Conservation (phyloP, 2,797 vertebrate genomes). For the Sarcoramphus papa region DNA sequence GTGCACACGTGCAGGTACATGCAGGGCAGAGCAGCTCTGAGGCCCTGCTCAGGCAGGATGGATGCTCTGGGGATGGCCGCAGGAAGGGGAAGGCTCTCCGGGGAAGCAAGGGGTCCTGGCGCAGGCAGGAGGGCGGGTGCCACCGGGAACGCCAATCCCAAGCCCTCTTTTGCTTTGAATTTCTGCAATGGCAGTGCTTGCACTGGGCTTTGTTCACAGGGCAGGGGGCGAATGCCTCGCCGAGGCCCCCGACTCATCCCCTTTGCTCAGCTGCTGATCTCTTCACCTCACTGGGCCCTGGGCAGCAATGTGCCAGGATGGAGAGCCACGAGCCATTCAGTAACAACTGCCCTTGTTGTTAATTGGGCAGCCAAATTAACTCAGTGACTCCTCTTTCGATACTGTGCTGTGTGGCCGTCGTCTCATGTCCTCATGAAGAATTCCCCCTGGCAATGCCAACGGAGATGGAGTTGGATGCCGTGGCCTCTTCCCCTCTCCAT, state of each 20-base stretch:
- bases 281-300: not conserved
- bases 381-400: not conserved
- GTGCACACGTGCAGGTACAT: fast-evolving
- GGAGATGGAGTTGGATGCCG: not conserved
- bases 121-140: fast-evolving
- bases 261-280: not conserved
- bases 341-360: not conserved
- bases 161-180: not conserved
- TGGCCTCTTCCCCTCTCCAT: not conserved
- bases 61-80: not conserved
- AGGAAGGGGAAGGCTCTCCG: not conserved
- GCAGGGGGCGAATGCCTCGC: not conserved
- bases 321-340: not conserved
- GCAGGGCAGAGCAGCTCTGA: not conserved
- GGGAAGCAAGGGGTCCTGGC: not conserved
- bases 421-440: not conserved
- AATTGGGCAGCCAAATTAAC: not conserved
- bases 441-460: not conserved
- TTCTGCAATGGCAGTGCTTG: not conserved
- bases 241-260: fast-evolving
- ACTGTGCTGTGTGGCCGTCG: fast-evolving
- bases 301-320: fast-evolving
- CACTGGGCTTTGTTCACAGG: not conserved
- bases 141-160: fast-evolving
- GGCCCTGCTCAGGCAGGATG: not conserved